Evolutionary conservation across 2,888 invertebrate species (phyloP).

Genomic region (Lasius fuliginosus): DNA sequence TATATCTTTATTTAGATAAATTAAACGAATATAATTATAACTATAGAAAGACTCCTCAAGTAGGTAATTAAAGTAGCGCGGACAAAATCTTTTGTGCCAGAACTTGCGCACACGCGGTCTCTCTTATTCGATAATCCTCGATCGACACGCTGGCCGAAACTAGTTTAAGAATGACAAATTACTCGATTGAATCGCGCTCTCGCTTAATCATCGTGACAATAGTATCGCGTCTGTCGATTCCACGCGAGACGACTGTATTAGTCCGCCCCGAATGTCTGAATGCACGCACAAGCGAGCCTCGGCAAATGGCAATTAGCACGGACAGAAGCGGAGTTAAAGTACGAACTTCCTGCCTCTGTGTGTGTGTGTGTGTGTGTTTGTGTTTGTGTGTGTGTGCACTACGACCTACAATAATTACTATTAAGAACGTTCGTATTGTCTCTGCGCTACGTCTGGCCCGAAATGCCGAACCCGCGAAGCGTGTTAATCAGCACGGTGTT

Average conservation of each 20-base stretch:
- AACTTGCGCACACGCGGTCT: not conserved
- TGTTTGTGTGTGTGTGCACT: constrained; percentile 52
- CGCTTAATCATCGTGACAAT: constrained; percentile 29
- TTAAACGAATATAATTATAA: not conserved
- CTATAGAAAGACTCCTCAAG: not conserved
- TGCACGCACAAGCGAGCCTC: constrained; percentile 38
- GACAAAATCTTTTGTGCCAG: not conserved
- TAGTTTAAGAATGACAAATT: constrained; percentile 1
- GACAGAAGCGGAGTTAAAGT: constrained; percentile 71
- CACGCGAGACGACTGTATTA: constrained; percentile 21
- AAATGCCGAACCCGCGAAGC: constrained; percentile 37
- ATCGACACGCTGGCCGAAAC: not conserved
- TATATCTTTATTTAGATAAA: not conserved
- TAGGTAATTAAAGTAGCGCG: not conserved
- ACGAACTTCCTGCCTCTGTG: constrained; percentile 71
- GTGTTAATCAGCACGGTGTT: constrained; percentile 59
- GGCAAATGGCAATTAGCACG: constrained; percentile 66
- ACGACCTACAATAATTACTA: constrained; percentile 71
- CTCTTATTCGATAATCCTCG: not conserved
- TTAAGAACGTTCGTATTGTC: constrained; percentile 44
- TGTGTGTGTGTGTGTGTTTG: constrained; percentile 42
- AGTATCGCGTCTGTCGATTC: constrained; percentile 34
- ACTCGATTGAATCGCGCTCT: not conserved
- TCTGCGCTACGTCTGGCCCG: constrained; percentile 37
- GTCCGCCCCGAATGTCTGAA: constrained; percentile 43